Conservation (phyloP, 1,140 invertebrate species). For the Propsilocerus akamusi region DNA sequence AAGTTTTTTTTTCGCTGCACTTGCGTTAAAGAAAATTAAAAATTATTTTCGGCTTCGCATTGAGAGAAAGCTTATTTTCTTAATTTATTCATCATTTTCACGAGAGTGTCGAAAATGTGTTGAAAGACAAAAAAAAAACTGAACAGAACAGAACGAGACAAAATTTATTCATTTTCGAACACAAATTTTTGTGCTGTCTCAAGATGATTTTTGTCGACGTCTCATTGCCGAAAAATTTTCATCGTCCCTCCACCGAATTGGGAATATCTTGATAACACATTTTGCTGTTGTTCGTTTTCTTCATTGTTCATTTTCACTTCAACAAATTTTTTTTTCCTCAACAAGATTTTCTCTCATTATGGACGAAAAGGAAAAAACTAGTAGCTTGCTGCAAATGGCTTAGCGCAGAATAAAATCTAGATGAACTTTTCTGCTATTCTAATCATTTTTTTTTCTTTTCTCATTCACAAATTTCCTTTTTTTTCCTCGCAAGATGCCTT, state of each 20-base stretch:
- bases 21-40: too few relatives aligned
- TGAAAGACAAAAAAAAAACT: too few relatives aligned
- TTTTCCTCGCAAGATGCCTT: neutral
- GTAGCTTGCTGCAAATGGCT: neutral
- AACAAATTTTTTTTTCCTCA: neutral
- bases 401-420: neutral
- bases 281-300: neutral
- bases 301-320: conserved; percentile 2
- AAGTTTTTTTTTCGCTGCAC: too few relatives aligned
- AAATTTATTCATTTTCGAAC: neutral
- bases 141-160: too few relatives aligned
- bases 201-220: too few relatives aligned
- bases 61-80: too few relatives aligned
- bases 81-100: too few relatives aligned
- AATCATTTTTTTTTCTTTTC: neutral
- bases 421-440: neutral
- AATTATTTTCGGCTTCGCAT: too few relatives aligned
- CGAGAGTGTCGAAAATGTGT: too few relatives aligned
- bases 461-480: too few relatives aligned
- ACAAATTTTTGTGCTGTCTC: conserved; percentile 1
- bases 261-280: neutral
- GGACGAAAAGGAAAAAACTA: neutral
- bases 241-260: too few relatives aligned
- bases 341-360: too few relatives aligned
- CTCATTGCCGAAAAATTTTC: neutral